A percentile compares a stretch with the other conserved stretches of the same genome.
Evolutionary conservation across 2,113 vertebrate species (phyloP).

Genomic region (Spea bombifrons): DNA sequence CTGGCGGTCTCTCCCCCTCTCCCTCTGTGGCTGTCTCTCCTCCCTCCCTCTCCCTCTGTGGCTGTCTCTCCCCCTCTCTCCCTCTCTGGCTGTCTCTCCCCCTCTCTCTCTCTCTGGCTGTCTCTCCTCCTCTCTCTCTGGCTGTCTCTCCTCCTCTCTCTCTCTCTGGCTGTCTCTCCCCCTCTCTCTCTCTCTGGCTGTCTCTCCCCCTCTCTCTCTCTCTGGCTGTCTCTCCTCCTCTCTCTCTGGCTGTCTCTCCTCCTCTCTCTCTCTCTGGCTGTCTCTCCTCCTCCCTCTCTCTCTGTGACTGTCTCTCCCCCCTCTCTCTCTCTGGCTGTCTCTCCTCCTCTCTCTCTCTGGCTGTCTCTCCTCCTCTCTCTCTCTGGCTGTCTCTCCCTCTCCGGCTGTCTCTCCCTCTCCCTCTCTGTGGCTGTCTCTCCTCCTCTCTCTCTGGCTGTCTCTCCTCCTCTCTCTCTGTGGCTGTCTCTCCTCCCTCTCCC

Average conservation of each 20-base stretch:
- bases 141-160: neutral
- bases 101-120: neutral
- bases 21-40: too few relatives aligned
- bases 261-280: neutral
- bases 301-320: neutral
- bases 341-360: too few relatives aligned
- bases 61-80: neutral
- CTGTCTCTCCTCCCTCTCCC: conserved; percentile 6
- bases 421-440: too few relatives aligned
- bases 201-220: neutral
- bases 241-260: neutral
- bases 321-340: neutral
- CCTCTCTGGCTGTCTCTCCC: neutral
- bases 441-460: neutral
- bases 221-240: neutral
- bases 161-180: neutral
- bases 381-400: too few relatives aligned
- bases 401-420: too few relatives aligned
- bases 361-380: neutral
- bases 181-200: neutral
- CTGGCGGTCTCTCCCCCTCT: neutral
- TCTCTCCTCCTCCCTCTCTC: neutral
- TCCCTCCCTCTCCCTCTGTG: neutral
- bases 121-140: neutral
- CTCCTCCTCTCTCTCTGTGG: neutral